phyloP scores from a whole-genome alignment of 2,888 invertebrate species.

The Conops quadrifasciatus region DNA sequence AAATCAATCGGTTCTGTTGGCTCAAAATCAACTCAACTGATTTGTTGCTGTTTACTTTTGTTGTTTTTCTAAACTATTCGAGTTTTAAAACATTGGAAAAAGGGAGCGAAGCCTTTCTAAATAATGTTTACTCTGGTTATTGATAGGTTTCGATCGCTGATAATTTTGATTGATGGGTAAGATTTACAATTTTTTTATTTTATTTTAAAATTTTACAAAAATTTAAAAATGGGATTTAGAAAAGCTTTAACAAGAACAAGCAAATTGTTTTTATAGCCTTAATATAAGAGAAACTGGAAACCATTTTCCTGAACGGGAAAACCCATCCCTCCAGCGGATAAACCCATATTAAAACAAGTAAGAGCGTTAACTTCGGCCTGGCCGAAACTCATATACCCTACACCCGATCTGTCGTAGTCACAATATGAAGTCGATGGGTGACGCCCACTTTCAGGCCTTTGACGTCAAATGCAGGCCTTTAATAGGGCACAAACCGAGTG shows the following conservation, averaged over 20 bases:
- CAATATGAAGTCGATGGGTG: neutral
- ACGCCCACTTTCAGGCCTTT: neutral
- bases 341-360: no score
- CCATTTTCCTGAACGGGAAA: no score
- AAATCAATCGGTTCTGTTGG: neutral
- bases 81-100: neutral
- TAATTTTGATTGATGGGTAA: slow-evolving; percentile 33
- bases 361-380: neutral
- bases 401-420: neutral
- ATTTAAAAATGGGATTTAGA: slow-evolving; percentile 15
- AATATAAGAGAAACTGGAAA: no score
- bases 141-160: slow-evolving; percentile 32
- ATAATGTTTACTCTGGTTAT: slow-evolving; percentile 26
- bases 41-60: no score
- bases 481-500: no score
- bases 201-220: slow-evolving; percentile 1
- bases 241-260: no score
- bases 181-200: slow-evolving; percentile 10
- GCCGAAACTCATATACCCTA: neutral
- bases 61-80: neutral
- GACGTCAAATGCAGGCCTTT: no score
- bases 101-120: slow-evolving; percentile 13
- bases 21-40: neutral
- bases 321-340: no score
- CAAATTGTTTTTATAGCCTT: no score